Percentiles rank a stretch among this genome's conserved stretches.
Evolutionary conservation across 2,888 invertebrate genomes (phyloP).

Genomic region (Drosophila ochracea): DNA sequence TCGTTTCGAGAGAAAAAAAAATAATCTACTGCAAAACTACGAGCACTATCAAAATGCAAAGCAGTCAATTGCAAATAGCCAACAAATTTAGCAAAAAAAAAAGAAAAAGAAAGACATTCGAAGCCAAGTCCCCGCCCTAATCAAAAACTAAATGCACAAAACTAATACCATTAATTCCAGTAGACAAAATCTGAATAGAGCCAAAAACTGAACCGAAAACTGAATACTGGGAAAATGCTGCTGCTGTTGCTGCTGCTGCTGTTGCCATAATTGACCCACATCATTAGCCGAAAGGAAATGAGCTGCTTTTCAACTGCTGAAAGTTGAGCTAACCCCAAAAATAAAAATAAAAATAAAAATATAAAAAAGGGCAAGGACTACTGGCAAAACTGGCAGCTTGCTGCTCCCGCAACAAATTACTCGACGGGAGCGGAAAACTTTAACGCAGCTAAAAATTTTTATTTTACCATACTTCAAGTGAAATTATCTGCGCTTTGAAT

Average conservation of each 20-base stretch:
- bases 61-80: slow-evolving; percentile 62
- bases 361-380: slow-evolving; percentile 52
- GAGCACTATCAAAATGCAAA: slow-evolving; percentile 35
- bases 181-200: slow-evolving; percentile 77
- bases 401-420: slow-evolving; percentile 70
- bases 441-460: slow-evolving; percentile 66
- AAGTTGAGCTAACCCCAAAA: slow-evolving; percentile 60
- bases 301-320: slow-evolving; percentile 69
- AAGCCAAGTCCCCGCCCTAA: slow-evolving; percentile 59
- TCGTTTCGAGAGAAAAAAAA: slow-evolving; percentile 14
- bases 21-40: slow-evolving; percentile 24
- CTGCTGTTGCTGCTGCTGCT: slow-evolving; percentile 25
- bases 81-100: slow-evolving; percentile 21
- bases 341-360: slow-evolving; percentile 17
- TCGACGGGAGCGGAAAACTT: slow-evolving; percentile 70
- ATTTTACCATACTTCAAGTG: slow-evolving; percentile 79
- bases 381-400: slow-evolving; percentile 21
- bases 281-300: slow-evolving; percentile 79
- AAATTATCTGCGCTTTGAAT: slow-evolving; percentile 74
- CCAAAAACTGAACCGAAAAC: slow-evolving; percentile 47
- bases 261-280: slow-evolving; percentile 79
- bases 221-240: slow-evolving; percentile 26
- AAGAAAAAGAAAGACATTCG: slow-evolving; percentile 5
- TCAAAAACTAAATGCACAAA: slow-evolving; percentile 79
- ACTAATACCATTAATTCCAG: slow-evolving; percentile 81